Conservation (phyloP, 2,113 vertebrate genomes). For the Bos indicus region DNA sequence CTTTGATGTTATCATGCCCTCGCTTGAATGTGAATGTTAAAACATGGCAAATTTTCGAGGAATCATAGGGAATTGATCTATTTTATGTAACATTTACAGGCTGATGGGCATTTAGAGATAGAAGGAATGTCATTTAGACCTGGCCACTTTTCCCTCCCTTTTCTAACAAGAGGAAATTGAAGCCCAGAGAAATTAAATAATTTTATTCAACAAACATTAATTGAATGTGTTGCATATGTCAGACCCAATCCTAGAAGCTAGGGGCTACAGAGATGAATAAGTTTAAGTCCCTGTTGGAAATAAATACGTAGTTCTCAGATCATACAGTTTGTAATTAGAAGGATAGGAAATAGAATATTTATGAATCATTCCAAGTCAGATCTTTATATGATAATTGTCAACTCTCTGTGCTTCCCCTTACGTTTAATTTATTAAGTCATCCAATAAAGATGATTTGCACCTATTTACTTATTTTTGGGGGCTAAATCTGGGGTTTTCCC, state of each 20-base stretch:
- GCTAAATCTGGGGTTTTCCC: background rate
- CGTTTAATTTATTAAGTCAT: constrained; percentile 10
- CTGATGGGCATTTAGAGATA: constrained; percentile 37
- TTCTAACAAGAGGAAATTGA: constrained; percentile 28
- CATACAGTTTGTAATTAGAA: constrained; percentile 52
- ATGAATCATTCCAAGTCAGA: constrained; percentile 54
- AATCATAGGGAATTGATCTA: constrained; percentile 43
- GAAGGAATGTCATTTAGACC: constrained; percentile 48
- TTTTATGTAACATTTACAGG: constrained; percentile 43
- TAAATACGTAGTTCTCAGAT: constrained; percentile 25
- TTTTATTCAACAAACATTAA: constrained; percentile 67
- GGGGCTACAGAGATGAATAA: constrained; percentile 58
- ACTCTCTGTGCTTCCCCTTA: background rate
- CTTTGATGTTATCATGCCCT: constrained; percentile 45
- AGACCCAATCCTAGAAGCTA: constrained; percentile 31
- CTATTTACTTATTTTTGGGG: background rate
- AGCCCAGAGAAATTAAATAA: constrained; percentile 62
- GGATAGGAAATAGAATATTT: constrained; percentile 52
- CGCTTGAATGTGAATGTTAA: constrained; percentile 49
- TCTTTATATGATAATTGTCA: constrained; percentile 24
- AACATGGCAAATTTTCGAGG: constrained; percentile 24
- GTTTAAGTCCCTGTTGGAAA: constrained; percentile 47
- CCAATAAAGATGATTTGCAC: background rate
- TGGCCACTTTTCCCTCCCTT: background rate
- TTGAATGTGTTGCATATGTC: constrained; percentile 59